Percentiles rank a stretch among this genome's conserved stretches.
These are phyloP conservation scores for Acrossocheilus fasciatus DNA, from an alignment of 2,797 vertebrate species.

Conservation along the genomic window DNA sequence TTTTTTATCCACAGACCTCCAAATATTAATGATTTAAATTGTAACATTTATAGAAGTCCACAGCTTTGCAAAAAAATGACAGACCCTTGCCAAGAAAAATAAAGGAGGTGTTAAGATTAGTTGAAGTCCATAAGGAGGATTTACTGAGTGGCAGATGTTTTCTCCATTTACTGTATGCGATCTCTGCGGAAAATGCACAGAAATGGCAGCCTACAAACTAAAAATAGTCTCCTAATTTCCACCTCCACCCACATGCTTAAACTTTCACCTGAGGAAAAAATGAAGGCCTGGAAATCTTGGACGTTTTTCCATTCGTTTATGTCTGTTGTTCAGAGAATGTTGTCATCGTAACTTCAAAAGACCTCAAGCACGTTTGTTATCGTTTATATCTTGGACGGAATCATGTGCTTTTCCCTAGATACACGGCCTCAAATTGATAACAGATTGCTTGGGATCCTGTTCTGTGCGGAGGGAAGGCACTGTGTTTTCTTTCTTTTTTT, in stretches of 20 bases:
- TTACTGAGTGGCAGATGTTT: constrained; percentile 63
- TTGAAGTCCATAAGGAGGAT: constrained; percentile 24
- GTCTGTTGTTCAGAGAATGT: constrained; percentile 78
- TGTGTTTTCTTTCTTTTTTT: constrained; percentile 68
- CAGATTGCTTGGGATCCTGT: constrained; percentile 82
- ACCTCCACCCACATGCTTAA: constrained; percentile 35
- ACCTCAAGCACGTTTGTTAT: constrained; percentile 85
- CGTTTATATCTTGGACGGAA: constrained; percentile 90
- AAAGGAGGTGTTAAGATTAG: constrained; percentile 43
- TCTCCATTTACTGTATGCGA: constrained; percentile 76
- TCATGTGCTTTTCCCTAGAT: constrained; percentile 82
- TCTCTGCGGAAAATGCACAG: constrained; percentile 23
- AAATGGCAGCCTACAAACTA: constrained; percentile 26
- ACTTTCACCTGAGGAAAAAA: constrained; percentile 51
- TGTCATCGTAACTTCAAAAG: constrained; percentile 87
- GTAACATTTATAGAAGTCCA: constrained; percentile 4
- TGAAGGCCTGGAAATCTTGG: constrained; percentile 15
- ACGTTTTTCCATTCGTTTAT: constrained; percentile 56
- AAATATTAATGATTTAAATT: constrained; percentile 10
- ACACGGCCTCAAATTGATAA: constrained; percentile 87
- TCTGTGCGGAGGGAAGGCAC: constrained; percentile 79
- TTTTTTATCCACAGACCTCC: constrained; percentile 10
- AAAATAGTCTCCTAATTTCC: constrained; percentile 45
- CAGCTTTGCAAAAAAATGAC: background rate
- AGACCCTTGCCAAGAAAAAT: constrained; percentile 27